Conservation (phyloP, 2,797 vertebrate genomes). For the Columba guinea region DNA sequence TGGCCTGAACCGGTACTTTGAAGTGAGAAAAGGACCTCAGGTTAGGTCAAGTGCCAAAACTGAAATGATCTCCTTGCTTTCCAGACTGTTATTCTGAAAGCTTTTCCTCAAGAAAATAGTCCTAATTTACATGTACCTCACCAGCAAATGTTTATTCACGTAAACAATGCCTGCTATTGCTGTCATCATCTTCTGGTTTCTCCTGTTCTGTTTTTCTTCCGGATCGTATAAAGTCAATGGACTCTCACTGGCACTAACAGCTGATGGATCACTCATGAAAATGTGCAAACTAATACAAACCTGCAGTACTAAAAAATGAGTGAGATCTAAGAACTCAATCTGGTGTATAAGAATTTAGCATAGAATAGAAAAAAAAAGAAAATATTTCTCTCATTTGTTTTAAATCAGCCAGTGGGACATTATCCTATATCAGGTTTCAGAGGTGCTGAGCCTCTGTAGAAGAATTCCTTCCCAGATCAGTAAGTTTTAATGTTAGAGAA, state of each 20-base stretch:
- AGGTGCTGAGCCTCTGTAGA: background rate
- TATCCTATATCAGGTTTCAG: background rate
- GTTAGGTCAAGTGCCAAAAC: background rate
- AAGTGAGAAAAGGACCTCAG: background rate
- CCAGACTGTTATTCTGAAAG: background rate
- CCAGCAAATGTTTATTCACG: background rate
- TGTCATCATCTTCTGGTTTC: background rate
- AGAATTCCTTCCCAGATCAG: background rate
- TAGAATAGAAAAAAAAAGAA: background rate
- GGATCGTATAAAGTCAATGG: background rate
- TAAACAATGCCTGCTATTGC: background rate
- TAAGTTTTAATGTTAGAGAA: background rate
- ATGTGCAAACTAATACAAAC: background rate
- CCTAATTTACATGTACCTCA: background rate
- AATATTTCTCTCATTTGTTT: background rate
- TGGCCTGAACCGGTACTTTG: background rate
- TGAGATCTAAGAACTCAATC: background rate
- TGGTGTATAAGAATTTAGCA: background rate
- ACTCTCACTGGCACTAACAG: background rate
- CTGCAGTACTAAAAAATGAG: fast-evolving
- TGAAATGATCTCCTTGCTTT: background rate
- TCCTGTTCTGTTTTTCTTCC: background rate
- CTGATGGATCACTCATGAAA: background rate
- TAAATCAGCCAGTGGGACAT: background rate
- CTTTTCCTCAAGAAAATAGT: background rate